Evolutionary conservation across 2,113 vertebrate species (phyloP).

Genomic region (Aldabrachelys gigantea): DNA sequence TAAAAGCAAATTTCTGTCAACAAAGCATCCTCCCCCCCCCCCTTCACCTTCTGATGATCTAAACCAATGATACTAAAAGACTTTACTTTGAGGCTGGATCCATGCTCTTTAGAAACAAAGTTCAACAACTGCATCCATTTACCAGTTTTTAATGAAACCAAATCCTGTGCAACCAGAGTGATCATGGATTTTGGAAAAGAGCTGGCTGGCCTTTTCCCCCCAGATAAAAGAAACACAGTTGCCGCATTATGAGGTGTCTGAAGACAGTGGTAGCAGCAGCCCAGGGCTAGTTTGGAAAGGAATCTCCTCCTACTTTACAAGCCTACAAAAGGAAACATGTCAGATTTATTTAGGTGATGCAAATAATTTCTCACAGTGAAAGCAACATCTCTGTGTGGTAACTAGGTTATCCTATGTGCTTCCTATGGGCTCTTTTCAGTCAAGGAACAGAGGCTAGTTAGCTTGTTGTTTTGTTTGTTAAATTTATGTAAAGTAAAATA

Average conservation of each 20-base stretch:
- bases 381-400: slow-evolving; percentile 24
- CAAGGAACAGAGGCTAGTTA: background rate
- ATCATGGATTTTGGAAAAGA: background rate
- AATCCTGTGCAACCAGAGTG: background rate
- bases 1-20: background rate
- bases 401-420: background rate
- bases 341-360: slow-evolving; percentile 47
- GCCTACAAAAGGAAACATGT: slow-evolving; percentile 27
- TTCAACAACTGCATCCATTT: background rate
- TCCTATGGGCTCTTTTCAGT: background rate
- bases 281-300: slow-evolving; percentile 7
- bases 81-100: background rate
- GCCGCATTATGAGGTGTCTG: slow-evolving; percentile 1
- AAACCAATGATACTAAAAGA: background rate
- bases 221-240: slow-evolving; percentile 43
- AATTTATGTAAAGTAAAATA: slow-evolving; percentile 6
- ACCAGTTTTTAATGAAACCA: background rate
- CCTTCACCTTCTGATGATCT: background rate
- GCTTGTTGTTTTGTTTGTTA: background rate
- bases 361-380: slow-evolving; percentile 47
- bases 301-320: slow-evolving; percentile 30
- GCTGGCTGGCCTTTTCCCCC: background rate
- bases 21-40: background rate
- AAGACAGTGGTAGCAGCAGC: background rate
- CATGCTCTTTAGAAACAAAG: background rate